Base-by-base conservation (phyloP, 2,797 vertebrate genomes). In the Pogoniulus pusillus region DNA sequence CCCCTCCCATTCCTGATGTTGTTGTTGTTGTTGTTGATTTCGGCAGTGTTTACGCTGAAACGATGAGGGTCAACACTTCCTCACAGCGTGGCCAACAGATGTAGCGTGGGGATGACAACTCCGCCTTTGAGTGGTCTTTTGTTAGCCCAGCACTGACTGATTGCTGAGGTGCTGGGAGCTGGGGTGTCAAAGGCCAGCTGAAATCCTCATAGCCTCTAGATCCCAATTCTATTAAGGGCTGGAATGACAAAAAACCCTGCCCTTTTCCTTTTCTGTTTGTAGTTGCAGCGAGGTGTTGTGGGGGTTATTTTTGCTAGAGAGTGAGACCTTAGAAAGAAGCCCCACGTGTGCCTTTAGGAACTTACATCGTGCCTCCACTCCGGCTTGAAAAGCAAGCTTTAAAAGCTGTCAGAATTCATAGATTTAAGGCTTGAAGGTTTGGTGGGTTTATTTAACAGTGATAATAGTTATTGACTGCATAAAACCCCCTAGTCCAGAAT, bases 21-120 rank as follows among this genome's bases (percentile, higher is more conserved):
- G 47, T 27, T 49, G 58, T 89, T 95, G 85, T 69, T 91, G 82
- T 91, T 95, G 91, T 93, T 96, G 87, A 84, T 90, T 94, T 91
- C 22, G 3, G 82, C 27, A 12, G 45, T 74, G 57, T 96, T 80
- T 91, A 37, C 2, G 60, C 58, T 74, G 70, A 63, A 35, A 15
- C 45, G 91, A 93, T 85, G 92, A 68, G 86, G 86, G 94, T 96
- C 84, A 88, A 34, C 89, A 22, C 88, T 94, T 89, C 89, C 78
- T 74, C 73, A 59, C 88, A 54, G 85, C 66, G 9, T 80, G 85
- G 89, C 75, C 93, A 60, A 24, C 91, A 89, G 73, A 94, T 95
- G 94, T 91, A 95, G 94, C 16, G 15, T 55, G 85, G 68, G 85
- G 90, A 94, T 93, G 86, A 95, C 90, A 94, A 94, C 68, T 22